A percentile compares a stretch with the other conserved stretches of the same genome.
phyloP scores from a whole-genome alignment of 2,113 vertebrate species.

The Halcyon malimbica region DNA sequence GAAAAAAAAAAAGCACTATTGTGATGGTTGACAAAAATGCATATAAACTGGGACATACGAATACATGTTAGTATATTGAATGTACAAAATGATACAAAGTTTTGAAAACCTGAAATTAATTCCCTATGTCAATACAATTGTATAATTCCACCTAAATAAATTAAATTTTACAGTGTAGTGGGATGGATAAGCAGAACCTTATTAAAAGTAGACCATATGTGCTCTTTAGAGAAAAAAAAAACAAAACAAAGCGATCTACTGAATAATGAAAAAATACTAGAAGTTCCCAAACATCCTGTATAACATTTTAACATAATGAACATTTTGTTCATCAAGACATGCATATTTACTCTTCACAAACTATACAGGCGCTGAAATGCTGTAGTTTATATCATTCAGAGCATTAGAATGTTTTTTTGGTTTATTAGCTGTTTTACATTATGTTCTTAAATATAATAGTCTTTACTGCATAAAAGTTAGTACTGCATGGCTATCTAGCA shows the following conservation, averaged over 20 bases:
- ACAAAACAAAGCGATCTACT: not conserved
- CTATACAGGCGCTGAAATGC: not conserved
- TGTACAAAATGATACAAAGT: not conserved
- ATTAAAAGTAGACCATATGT: not conserved
- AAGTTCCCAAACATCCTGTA: not conserved
- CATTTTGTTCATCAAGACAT: not conserved
- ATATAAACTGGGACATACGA: not conserved
- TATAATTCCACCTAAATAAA: not conserved
- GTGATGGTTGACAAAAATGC: not conserved
- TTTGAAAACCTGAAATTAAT: not conserved
- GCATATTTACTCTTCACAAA: not conserved
- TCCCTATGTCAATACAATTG: not conserved
- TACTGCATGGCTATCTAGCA: not conserved
- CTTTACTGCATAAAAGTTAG: not conserved
- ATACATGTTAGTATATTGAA: not conserved
- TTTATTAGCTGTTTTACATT: not conserved
- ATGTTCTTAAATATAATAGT: not conserved
- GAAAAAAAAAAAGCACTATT: not conserved
- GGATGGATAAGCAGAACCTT: not conserved
- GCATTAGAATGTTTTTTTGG: not conserved
- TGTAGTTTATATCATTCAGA: not conserved
- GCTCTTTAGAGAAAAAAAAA: not conserved
- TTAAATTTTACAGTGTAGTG: not conserved
- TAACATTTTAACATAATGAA: not conserved
- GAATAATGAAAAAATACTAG: not conserved